Evolutionary conservation across 1,140 invertebrate species (phyloP), one percentile per base, ranked within the genome.

Genomic region (Euura lappo): DNA sequence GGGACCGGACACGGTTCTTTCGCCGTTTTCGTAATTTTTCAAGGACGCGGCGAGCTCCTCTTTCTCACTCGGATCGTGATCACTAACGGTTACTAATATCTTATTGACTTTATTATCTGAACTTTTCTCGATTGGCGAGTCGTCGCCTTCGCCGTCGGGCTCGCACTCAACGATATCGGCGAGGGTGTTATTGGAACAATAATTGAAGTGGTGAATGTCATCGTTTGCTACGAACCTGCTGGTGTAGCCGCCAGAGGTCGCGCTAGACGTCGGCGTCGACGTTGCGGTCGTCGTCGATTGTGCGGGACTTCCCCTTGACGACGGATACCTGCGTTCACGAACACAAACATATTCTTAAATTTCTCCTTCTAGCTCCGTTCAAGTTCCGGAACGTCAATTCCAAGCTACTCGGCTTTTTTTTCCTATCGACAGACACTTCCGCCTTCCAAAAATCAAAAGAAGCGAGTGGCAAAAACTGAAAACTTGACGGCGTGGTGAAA

Each of bases 211-310:
- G 80, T 83, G 81, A 81, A 76, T 79, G 77, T 77, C 80, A 83
- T 80, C 81, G 80, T 84, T 81, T 80, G 77, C 80, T 87, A 88
- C 87, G 85, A 86, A 88, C 87, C 87, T 88, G 87, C 87, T 88
- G 79, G 86, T 87, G 82, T 87, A 87, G 77, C 86, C 83, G 77
- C 82, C 78, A 42, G 84, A 79, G 68, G 83, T 79, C 43, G 85
- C 46, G n/a, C 44, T 45, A 44, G 69, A 5, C 47, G 73, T 66
- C 47, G 60, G 6, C 28, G 76, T 76, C 68, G 74, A 68, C 74
- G 79, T 72, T 74, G 77, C 76, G 68, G 75, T 75, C 45, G 78
- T 83, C 75, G 83, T 78, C 72, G 84, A 85, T 72, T 85, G 86
- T 74, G 83, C 85, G 74, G 86, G 86, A 81, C 84, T 88, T 77